Evolutionary conservation across 2,888 invertebrate genomes (phyloP), one percentile per base, ranked within the genome.

Genomic region (Eupeodes latifasciatus): DNA sequence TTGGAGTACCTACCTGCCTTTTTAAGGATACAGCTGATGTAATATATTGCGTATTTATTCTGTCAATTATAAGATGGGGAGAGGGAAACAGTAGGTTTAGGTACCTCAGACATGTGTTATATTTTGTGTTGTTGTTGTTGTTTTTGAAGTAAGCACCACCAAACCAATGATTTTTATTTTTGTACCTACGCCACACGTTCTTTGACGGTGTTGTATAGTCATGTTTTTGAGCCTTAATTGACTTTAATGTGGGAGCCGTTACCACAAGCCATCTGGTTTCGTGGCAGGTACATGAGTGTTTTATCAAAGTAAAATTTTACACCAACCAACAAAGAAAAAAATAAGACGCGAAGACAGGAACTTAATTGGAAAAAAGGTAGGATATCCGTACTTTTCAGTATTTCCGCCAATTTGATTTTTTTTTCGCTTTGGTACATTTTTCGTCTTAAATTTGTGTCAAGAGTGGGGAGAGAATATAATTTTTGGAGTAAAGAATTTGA

Each of bases 21-120:
- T 49, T 59, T 16, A 72, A 72, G 72, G 34, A 59, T 53, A 72
- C 47, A 47, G 47, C 72, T n/a, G 59, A 62, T 84, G 69, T 87
- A 81, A 81, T 87, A 77, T 87, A 87, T 84, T 74, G 62, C 77
- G 72, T 77, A 84, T 84, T 84, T 81, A 77, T 77, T 61, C 77
- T 87, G 84, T 77, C 87, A 84, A 87, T 87, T 87, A 81, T 19
- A 74, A 72, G 44, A 72, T 61, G 19, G 49, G 53, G 16, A 40
- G n/a, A 55, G 55, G n/a, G 9, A 53, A 55, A 10, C 11, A 55
- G 71, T 14, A 55, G 71, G 66, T 44, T 49, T 55, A 49, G 61
- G 66, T 61, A 53, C 61, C 57, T 69, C 36, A 75, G 76, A 82
- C 71, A 79, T 59, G 79, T 76, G 76, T 80, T 80, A 53, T 36